Evolutionary conservation across 2,888 invertebrate genomes (phyloP), one percentile per base, ranked within the genome.

Genomic region (Nasonia oneida): DNA sequence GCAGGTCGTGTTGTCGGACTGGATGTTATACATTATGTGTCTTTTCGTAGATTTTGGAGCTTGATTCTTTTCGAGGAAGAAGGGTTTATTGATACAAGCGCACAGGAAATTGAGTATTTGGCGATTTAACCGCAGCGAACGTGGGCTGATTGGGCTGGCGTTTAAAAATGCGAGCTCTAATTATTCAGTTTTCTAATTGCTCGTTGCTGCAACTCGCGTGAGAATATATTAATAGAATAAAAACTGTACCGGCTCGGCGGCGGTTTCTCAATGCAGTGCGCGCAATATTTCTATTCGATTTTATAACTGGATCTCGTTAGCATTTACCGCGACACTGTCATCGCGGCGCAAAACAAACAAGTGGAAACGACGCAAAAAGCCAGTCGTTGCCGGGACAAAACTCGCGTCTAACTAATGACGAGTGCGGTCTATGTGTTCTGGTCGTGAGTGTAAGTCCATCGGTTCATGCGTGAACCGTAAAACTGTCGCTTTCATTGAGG

Each of bases 401-500:
- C 47, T 71, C 33, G 71, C 33, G 67, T 67, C 33, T 33, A 4
- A 53, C 18, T 18, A 80, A 53, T 33, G 67, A 70, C 12, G 10
- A 18, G 39, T n/a, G 37, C 12, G 39, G 33, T 39, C 10, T 15
- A 12, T n/a, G 42, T 33, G 33, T 4, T 73, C 47, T 47, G 15
- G n/a, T 64, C 64, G 50, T 67, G 47, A 29, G 71, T 47, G 64
- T 23, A 64, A 64, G 61, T 15, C 6, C 76, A 47, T 70, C 77
- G 53, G 53, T 76, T 70, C 82, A 73, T 33, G 78, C 33, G 23
- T 37, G 61, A 74, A n/a, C 70, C 6, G 47, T 67, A 79, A 74
- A 53, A 64, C 80, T 70, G 80, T 80, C 75, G 57, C 67, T 75
- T 84, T 84, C 75, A 71, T 75, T 70, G 81, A 76, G 75, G 85